A percentile compares a stretch with the other conserved stretches of the same genome.
These are phyloP conservation scores for Latrodectus elegans DNA, from an alignment of 2,888 invertebrate species.

Conservation along the genomic window DNA sequence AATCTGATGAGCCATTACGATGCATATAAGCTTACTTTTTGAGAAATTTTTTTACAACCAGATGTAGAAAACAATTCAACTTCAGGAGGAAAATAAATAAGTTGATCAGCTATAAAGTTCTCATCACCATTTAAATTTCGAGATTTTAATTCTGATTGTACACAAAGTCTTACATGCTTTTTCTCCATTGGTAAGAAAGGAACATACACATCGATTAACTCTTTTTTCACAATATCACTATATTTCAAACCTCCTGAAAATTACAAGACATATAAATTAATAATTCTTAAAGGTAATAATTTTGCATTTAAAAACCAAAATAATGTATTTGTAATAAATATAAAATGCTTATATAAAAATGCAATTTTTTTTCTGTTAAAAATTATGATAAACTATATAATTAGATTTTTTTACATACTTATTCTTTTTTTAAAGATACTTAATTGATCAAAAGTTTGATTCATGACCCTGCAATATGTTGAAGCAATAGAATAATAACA, in stretches of 20 bases:
- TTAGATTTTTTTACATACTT: too few relatives aligned
- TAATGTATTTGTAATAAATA: too few relatives aligned
- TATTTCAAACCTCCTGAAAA: slow-evolving; percentile 85
- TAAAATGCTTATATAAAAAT: too few relatives aligned
- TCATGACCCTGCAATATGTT: too few relatives aligned
- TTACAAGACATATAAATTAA: slow-evolving; percentile 6
- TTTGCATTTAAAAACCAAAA: too few relatives aligned
- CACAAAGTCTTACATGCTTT: slow-evolving; percentile 86
- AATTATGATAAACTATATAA: too few relatives aligned
- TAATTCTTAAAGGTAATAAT: too few relatives aligned
- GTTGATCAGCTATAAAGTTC: slow-evolving; percentile 80
- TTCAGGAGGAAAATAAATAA: slow-evolving; percentile 84
- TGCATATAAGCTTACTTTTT: slow-evolving; percentile 78
- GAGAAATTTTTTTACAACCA: slow-evolving; percentile 92
- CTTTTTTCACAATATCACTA: slow-evolving; percentile 86
- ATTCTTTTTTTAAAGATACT: too few relatives aligned
- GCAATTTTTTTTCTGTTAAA: too few relatives aligned
- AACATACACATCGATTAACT: slow-evolving; percentile 92
- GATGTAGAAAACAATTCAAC: slow-evolving; percentile 85
- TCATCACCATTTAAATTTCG: not conserved
- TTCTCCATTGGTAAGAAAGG: slow-evolving; percentile 96
- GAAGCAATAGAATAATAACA: too few relatives aligned
- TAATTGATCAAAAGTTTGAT: too few relatives aligned
- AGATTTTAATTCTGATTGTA: slow-evolving; percentile 78
- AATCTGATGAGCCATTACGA: too few relatives aligned